A percentile compares a stretch with the other conserved stretches of the same genome.
Conservation (phyloP, 2,113 vertebrate genomes). For the Brachyhypopomus occidentalis region DNA sequence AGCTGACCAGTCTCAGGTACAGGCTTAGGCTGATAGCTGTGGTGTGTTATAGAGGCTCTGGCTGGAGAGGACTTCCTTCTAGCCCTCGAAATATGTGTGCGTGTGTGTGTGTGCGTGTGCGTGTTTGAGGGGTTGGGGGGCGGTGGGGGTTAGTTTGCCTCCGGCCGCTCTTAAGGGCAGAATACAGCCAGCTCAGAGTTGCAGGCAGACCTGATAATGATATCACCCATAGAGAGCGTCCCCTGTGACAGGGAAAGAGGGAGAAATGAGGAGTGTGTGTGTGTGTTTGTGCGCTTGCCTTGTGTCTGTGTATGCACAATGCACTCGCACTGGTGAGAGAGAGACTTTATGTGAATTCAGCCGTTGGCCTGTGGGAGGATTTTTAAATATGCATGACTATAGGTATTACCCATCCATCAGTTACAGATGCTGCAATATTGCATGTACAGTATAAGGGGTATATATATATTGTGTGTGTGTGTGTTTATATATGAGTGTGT, state of each 20-base stretch:
- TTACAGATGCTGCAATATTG: neutral
- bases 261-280: neutral
- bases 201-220: conserved; percentile 50
- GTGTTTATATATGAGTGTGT: conserved; percentile 23
- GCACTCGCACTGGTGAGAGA: neutral
- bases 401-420: conserved; percentile 2
- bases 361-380: neutral
- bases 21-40: neutral
- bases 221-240: conserved; percentile 48
- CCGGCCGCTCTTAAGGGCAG: conserved; percentile 54
- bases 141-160: neutral
- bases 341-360: neutral
- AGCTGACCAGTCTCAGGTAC: neutral
- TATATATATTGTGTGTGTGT: conserved; percentile 29
- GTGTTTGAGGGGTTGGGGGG: too few species aligned
- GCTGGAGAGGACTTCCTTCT: conserved; percentile 10
- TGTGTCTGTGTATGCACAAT: neutral
- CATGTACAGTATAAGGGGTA: conserved; percentile 10
- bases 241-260: neutral
- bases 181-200: conserved; percentile 47
- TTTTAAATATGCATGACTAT: conserved; percentile 24
- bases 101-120: too few species aligned
- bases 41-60: neutral
- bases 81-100: neutral
- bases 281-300: neutral